Base-by-base conservation (phyloP, 2,113 vertebrate genomes). In the Megaceryle torquata region DNA sequence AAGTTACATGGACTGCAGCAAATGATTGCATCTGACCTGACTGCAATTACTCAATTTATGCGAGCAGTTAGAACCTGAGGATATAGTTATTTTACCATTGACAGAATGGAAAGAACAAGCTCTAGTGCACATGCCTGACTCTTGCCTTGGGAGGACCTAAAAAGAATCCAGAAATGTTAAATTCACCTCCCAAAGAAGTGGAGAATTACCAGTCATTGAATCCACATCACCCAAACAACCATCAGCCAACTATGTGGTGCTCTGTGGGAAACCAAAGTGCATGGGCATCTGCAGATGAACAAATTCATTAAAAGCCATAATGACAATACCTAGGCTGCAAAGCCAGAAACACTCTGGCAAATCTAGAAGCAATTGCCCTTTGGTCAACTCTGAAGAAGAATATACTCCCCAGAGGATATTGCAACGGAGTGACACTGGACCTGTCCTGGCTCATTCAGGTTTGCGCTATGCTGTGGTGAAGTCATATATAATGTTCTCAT, bases 211-310 rank as follows among this genome's bases (percentile, higher is more conserved):
- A 16, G 21, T 44, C 48, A 35, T 25, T 3, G 24, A 33, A 15
- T 28, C 46, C 11, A 4, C 13, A 5, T 68, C 48, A 51, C 53
- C 48, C 53, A 31, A 67, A 51, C 6, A 33, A 7, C 63, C 46
- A 19, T 57, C 54, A 72, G 41, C 21, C 61, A 64, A 4, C 46
- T 33, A 33, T 13, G 1, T 5, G 31, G 63, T 18, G 63, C 35
- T 64, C 72, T 2, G 1, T 1, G 0, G 53, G 17, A 70, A 26
- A 20, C 41, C 80, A 43, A 13, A 25, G 56, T 9, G 7, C 1
- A 1, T 31, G 35, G 50, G 22, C 63, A 39, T 16, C 65, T 85
- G 43, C 46, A 71, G 28, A 39, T 70, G 59, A 54, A 63, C 28
- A 24, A 35, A 61, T 69, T 0, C 4, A 0, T 39, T 33, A 24